Percentiles rank a stretch among this genome's conserved stretches.
Evolutionary conservation across 2,888 invertebrate species (phyloP).

Genomic region (Rhimphoctona megacephalus): DNA sequence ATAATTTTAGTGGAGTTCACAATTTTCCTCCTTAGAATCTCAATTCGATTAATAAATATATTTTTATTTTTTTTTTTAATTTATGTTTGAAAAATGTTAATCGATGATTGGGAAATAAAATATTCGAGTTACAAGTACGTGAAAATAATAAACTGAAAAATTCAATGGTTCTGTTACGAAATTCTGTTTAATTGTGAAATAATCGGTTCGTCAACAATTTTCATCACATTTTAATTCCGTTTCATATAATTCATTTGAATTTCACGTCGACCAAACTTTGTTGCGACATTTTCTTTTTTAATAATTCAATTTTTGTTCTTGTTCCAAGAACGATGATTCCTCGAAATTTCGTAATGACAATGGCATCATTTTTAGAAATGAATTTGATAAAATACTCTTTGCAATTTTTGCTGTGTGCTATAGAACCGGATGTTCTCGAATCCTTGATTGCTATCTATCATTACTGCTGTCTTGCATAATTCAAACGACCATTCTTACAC

Average conservation of each 20-base stretch:
- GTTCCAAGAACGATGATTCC: neutral
- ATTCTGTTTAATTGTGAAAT: neutral
- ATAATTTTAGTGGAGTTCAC: neutral
- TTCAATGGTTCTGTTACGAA: neutral
- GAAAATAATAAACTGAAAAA: neutral
- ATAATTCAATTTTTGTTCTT: neutral
- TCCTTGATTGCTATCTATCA: slow-evolving; percentile 50
- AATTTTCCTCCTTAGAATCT: neutral
- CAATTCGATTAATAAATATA: neutral
- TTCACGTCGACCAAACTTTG: neutral
- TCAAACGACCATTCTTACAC: slow-evolving; percentile 49
- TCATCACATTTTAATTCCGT: neutral
- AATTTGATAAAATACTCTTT: neutral
- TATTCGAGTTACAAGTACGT: slow-evolving; percentile 16
- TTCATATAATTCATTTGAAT: neutral
- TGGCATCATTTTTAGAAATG: neutral
- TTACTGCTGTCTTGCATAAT: slow-evolving; percentile 59
- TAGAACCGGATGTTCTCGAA: slow-evolving; percentile 47
- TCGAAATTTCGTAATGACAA: neutral
- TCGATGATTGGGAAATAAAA: neutral
- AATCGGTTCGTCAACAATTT: neutral
- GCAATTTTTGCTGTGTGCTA: slow-evolving; percentile 20
- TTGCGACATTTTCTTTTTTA: neutral
- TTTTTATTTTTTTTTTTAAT: neutral
- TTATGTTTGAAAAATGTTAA: neutral